phyloP scores from a whole-genome alignment of 2,888 invertebrate genomes.

The Hirtodrosophila cameraria region DNA sequence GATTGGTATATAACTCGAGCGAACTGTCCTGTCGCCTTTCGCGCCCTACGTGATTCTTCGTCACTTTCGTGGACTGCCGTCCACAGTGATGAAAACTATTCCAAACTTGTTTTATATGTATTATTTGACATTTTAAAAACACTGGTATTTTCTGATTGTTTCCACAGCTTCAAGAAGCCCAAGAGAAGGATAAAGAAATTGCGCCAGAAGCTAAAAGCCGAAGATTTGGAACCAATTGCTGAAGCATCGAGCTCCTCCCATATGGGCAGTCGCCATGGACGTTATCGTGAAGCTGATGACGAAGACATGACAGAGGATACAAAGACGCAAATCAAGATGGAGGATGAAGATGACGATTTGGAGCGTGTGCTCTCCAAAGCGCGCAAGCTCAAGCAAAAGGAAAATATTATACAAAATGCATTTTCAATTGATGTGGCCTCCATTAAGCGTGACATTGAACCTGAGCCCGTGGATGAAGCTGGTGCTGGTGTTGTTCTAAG shows the following conservation, averaged over 20 bases:
- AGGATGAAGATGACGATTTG: conserved; percentile 88
- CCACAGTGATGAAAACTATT: too few relatives aligned
- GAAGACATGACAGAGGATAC: conserved; percentile 84
- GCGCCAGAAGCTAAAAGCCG: conserved; percentile 88
- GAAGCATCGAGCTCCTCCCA: conserved; percentile 64
- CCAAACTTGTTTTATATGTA: too few relatives aligned
- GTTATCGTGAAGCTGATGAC: conserved; percentile 81
- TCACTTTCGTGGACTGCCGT: too few relatives aligned
- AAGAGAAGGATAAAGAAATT: conserved; percentile 91
- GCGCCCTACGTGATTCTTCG: too few relatives aligned
- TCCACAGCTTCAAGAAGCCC: conserved; percentile 90
- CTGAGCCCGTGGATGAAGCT: conserved; percentile 81
- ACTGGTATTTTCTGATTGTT: not conserved
- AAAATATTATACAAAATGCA: conserved; percentile 81
- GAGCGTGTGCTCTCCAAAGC: conserved; percentile 90
- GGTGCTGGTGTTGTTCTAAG: conserved; percentile 55
- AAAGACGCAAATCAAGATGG: conserved; percentile 82
- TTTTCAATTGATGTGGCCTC: conserved; percentile 80
- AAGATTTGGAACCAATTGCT: conserved; percentile 87
- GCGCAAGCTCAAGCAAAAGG: conserved; percentile 87
- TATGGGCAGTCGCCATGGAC: conserved; percentile 80
- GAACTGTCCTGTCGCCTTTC: too few relatives aligned
- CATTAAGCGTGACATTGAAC: conserved; percentile 86
- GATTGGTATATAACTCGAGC: too few relatives aligned
- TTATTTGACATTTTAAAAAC: not conserved